phyloP scores from a whole-genome alignment of 2,113 vertebrate genomes.

The Mus spicilegus region DNA sequence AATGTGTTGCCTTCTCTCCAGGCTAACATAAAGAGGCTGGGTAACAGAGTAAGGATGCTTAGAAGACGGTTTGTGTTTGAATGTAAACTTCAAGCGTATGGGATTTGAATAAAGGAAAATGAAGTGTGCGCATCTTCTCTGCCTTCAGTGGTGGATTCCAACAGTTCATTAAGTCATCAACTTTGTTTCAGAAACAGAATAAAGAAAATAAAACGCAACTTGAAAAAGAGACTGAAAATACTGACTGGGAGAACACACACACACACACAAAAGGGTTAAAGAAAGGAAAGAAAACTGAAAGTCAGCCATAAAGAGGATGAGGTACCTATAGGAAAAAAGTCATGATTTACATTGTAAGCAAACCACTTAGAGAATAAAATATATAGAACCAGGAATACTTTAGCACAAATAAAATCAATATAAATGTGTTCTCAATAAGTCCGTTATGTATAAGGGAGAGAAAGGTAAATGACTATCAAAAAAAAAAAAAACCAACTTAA shows the following conservation, averaged over 20 bases:
- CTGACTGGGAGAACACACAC: neutral
- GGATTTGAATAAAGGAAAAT: neutral
- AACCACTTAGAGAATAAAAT: neutral
- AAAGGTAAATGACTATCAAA: neutral
- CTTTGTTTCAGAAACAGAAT: neutral
- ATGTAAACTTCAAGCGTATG: neutral
- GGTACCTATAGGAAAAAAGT: neutral
- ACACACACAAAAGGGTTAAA: neutral
- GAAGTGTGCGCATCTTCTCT: neutral
- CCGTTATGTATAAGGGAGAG: neutral
- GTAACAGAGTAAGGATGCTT: neutral
- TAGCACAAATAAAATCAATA: constrained; percentile 20
- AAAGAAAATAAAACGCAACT: neutral
- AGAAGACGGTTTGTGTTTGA: neutral
- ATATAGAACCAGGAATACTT: neutral
- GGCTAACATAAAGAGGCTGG: neutral
- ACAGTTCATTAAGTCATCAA: neutral
- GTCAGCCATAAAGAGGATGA: neutral
- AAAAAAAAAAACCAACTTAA: neutral
- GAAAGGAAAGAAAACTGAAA: neutral
- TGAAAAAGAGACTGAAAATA: neutral
- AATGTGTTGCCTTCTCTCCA: neutral
- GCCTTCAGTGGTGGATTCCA: neutral
- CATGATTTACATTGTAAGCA: neutral
- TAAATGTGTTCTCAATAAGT: neutral